Percentiles rank a stretch among this genome's conserved stretches.
Conservation (phyloP, 2,888 invertebrate genomes). For the Apotomis betuletana region DNA sequence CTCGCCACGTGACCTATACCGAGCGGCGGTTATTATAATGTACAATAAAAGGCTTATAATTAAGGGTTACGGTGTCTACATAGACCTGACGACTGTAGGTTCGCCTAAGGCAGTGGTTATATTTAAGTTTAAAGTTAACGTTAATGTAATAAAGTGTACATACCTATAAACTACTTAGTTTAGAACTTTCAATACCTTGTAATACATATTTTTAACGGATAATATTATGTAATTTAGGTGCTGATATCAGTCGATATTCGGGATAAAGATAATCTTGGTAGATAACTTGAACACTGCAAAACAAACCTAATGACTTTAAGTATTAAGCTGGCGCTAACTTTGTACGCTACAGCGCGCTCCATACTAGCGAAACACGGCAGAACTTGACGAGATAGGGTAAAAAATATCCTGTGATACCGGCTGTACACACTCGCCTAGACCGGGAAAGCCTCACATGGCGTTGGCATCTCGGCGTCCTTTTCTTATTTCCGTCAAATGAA, state of each 20-base stretch:
- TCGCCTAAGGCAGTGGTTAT: conserved; percentile 63
- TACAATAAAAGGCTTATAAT: conserved; percentile 42
- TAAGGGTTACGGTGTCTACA: conserved; percentile 57
- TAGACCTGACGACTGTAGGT: conserved; percentile 50
- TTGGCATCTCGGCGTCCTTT: neutral
- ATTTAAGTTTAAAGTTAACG: conserved; percentile 46
- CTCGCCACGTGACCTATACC: conserved; percentile 28
- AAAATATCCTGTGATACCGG: neutral
- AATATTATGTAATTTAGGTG: conserved; percentile 50
- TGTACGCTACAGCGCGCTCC: conserved; percentile 25
- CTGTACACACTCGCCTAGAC: too few relatives aligned
- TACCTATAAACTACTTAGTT: conserved; percentile 55
- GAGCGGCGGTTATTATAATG: conserved; percentile 33
- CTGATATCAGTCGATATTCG: conserved; percentile 52
- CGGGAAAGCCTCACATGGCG: too few relatives aligned
- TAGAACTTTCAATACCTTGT: conserved; percentile 49
- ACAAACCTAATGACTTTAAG: conserved; percentile 27
- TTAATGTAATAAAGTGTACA: conserved; percentile 76
- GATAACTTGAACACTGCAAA: conserved; percentile 32
- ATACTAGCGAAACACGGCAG: neutral
- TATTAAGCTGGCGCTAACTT: conserved; percentile 33
- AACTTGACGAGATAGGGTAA: neutral
- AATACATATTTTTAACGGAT: conserved; percentile 43
- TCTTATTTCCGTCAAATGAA: neutral
- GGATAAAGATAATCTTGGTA: conserved; percentile 33